These are phyloP conservation scores for Xenopus laevis DNA, from an alignment of 2,113 vertebrate species.

Conservation along the genomic window DNA sequence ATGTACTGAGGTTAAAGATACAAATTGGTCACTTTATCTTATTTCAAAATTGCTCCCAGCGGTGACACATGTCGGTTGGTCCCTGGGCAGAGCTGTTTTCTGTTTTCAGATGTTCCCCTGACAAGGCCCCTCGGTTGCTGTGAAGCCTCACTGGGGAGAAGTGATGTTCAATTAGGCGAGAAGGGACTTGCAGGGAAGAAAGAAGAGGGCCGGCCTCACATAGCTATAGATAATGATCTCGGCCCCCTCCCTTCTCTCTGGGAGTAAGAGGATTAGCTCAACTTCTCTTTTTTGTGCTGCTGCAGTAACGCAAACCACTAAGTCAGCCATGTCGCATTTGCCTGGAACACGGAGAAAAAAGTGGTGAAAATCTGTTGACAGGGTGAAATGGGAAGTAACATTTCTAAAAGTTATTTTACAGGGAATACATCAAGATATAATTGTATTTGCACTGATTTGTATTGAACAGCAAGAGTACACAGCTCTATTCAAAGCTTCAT, in stretches of 20 bases:
- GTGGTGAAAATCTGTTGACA: background rate
- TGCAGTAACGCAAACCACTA: constrained; percentile 35
- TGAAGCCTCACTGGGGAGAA: constrained; percentile 58
- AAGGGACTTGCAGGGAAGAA: constrained; percentile 59
- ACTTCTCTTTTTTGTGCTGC: constrained; percentile 62
- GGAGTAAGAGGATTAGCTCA: constrained; percentile 68
- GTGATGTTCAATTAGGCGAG: constrained; percentile 64
- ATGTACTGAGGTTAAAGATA: no score
- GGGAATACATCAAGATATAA: no score
- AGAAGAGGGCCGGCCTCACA: constrained; percentile 58
- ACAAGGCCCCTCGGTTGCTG: constrained; percentile 61
- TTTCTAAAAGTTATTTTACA: no score
- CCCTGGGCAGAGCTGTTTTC: background rate
- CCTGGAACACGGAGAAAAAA: background rate
- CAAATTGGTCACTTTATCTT: no score
- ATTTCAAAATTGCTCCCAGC: no score
- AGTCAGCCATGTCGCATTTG: constrained; percentile 12
- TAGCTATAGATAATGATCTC: constrained; percentile 64
- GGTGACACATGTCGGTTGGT: no score
- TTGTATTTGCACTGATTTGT: no score
- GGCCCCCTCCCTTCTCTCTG: constrained; percentile 53
- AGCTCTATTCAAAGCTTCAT: no score
- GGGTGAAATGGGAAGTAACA: no score
- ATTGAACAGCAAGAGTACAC: no score
- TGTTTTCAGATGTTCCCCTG: constrained; percentile 53